Conservation (phyloP, 2,113 vertebrate species). For the Takifugu flavidus region DNA sequence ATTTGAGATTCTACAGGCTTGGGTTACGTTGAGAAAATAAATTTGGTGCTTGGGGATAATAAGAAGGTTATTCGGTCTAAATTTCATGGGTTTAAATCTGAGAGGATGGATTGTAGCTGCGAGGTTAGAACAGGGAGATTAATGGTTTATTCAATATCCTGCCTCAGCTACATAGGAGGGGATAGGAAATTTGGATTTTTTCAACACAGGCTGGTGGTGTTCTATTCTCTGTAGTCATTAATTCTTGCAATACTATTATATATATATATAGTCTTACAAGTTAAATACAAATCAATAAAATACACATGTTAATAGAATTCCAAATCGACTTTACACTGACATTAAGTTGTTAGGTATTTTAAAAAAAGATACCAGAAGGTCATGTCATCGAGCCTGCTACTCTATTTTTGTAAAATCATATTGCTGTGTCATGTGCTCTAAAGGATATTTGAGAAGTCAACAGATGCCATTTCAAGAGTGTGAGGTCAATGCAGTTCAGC, state of each 20-base stretch:
- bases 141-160: constrained; percentile 54
- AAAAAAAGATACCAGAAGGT: constrained; percentile 34
- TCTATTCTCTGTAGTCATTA: neutral
- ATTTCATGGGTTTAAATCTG: constrained; percentile 61
- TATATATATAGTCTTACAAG: neutral
- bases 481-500: constrained; percentile 29
- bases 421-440: constrained; percentile 14
- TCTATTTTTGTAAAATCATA: constrained; percentile 13
- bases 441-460: constrained; percentile 56
- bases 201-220: constrained; percentile 15
- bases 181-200: constrained; percentile 29
- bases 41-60: constrained; percentile 34
- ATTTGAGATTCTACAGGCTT: constrained; percentile 17
- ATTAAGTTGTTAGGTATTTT: constrained; percentile 26
- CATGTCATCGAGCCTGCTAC: constrained; percentile 24
- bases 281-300: neutral
- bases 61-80: constrained; percentile 49
- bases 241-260: neutral
- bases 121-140: constrained; percentile 54
- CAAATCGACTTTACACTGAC: neutral
- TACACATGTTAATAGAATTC: neutral
- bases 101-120: constrained; percentile 32
- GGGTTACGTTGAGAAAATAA: constrained; percentile 19
- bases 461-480: constrained; percentile 48
- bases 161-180: constrained; percentile 14